Conservation (phyloP, 2,113 vertebrate genomes). For the Verasper variegatus region DNA sequence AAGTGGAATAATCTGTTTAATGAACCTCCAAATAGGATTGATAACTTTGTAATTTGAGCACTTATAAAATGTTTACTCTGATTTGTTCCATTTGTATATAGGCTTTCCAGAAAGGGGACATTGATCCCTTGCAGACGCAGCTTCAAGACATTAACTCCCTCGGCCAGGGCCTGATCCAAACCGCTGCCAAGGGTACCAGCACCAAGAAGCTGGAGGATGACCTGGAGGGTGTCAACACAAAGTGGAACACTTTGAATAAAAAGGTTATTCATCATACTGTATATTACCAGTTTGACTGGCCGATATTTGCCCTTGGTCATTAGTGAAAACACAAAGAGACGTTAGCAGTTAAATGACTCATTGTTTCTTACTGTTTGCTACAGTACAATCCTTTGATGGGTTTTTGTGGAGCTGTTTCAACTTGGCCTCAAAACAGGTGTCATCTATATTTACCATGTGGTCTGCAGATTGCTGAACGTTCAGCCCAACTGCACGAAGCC, state of each 20-base stretch:
- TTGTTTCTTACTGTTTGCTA: not conserved
- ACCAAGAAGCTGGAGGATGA: constrained; percentile 89
- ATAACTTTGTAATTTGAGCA: not conserved
- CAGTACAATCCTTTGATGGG: constrained; percentile 3
- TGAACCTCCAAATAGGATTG: not conserved
- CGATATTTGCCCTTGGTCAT: not conserved
- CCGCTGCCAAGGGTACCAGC: constrained; percentile 88
- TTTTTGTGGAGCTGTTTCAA: constrained; percentile 8
- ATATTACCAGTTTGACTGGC: not conserved
- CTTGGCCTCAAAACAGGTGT: constrained; percentile 20
- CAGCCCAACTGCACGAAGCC: constrained; percentile 94
- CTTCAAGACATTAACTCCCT: constrained; percentile 93
- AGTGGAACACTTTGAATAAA: constrained; percentile 97
- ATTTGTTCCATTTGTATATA: constrained; percentile 66
- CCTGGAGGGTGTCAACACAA: constrained; percentile 88
- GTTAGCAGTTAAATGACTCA: constrained; percentile 4
- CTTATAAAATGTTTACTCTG: constrained; percentile 2
- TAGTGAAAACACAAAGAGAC: not conserved
- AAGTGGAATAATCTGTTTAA: not conserved
- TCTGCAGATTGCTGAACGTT: constrained; percentile 91
- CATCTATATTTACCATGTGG: constrained; percentile 47
- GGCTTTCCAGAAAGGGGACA: constrained; percentile 95
- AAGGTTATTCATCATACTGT: constrained; percentile 83
- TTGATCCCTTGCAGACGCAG: constrained; percentile 91
- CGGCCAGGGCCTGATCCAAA: constrained; percentile 95